Base-by-base conservation (phyloP, 2,888 invertebrate genomes). In the Campopleginae sp. region DNA sequence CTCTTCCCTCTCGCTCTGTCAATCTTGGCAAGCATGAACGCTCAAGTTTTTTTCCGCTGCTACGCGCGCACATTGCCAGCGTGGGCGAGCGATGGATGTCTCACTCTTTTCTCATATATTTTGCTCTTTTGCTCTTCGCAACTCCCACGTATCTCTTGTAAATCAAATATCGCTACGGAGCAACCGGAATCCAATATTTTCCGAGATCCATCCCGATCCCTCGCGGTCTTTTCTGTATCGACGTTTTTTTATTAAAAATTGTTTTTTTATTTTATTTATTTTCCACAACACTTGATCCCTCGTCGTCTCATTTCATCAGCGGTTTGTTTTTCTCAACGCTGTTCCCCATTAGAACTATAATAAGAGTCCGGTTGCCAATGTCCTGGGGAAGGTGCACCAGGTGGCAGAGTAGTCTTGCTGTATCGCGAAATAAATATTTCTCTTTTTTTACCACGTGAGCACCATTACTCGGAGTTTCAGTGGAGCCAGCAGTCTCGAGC, bases 121-220 rank as follows among this genome's bases (percentile, higher is more conserved):
- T 66, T 54, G 38, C 58, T 61, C 12, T 38, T 42, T 63, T 42
- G 46, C 51, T 65, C 74, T 70, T 58, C 51, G 48, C 33, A 80
- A 87, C 90, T 86, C 90, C 90, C 86, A 90, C 90, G 87, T 23
- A 54, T 72, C 65, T 77, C 88, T 87, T 86, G 89, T 89, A 90
- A 90, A 90, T 90, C 89, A 87, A 90, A 89, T 89, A 90, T 90
- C 89, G 38, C 38, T 89, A 86, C 89, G 87, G 72, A 72, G 65
- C 75, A 65, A 38, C 42, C 63, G 51, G 58, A 79, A 70, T 82
- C 72, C 71, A 74, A 66, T 82, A 71, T 79, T 65, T 71, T 63
- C 66, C 66, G 33, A 4, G 33, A 38, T 19, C 14, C 8, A 38
- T n/a, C 38, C 12, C 42, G 10, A 27, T 17, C 48, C 76, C 61